phyloP scores from a whole-genome alignment of 2,797 vertebrate species.

The Manis pentadactyla region DNA sequence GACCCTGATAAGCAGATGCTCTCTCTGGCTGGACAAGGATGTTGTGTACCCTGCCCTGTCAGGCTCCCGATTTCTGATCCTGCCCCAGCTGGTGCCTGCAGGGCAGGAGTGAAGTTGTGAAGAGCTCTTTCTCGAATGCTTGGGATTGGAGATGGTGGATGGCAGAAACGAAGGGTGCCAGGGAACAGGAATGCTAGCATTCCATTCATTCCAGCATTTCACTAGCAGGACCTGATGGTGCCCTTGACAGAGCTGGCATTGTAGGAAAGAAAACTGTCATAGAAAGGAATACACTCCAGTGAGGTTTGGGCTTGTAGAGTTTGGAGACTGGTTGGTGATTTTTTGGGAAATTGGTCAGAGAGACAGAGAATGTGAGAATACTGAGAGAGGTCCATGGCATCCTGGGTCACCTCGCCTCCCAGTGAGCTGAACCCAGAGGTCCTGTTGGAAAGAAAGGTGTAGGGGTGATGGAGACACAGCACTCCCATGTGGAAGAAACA shows the following conservation, averaged over 20 bases:
- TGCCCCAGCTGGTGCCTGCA: neutral
- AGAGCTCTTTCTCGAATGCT: neutral
- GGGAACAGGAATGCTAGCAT: neutral
- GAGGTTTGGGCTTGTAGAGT: neutral
- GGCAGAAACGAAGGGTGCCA: neutral
- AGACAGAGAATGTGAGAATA: neutral
- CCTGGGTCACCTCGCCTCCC: neutral
- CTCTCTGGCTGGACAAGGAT: neutral
- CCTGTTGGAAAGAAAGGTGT: neutral
- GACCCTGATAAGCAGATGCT: neutral
- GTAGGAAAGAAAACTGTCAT: neutral
- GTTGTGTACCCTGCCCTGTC: neutral
- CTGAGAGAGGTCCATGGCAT: neutral
- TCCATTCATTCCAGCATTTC: too few relatives aligned
- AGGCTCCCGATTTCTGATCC: neutral
- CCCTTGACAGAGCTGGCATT: neutral
- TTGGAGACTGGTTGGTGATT: neutral
- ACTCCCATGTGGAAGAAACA: neutral
- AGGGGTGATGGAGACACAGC: neutral
- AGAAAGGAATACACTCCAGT: neutral
- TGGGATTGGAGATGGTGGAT: neutral
- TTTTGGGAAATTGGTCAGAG: neutral
- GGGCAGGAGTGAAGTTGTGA: neutral
- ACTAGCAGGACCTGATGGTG: neutral
- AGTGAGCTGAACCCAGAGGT: neutral